Percentiles rank a stretch among this genome's conserved stretches.
phyloP scores from a whole-genome alignment of 2,113 vertebrate species.

The Butastur rufipennis region DNA sequence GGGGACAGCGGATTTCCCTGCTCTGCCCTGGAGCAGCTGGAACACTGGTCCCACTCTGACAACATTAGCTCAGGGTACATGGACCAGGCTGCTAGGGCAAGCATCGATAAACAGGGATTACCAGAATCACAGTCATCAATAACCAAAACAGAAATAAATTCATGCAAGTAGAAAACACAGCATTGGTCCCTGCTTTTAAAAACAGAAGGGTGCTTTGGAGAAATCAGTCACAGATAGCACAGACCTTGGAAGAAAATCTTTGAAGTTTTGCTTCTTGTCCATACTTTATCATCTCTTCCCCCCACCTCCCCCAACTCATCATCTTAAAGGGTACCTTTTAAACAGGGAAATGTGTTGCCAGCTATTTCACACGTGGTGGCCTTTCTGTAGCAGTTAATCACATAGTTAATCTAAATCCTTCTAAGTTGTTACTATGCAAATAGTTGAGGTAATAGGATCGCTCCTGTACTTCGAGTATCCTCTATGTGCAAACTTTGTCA shows the following conservation, averaged over 20 bases:
- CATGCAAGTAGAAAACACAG: not conserved
- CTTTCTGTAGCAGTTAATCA: not conserved
- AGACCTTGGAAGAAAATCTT: not conserved
- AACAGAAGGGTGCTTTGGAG: not conserved
- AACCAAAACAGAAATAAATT: not conserved
- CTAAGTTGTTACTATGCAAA: not conserved
- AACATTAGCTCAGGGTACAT: fast-evolving
- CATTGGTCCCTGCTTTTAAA: not conserved
- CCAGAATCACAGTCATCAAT: not conserved
- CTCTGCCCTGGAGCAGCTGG: not conserved
- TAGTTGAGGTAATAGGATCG: not conserved
- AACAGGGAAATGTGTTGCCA: not conserved
- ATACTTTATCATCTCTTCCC: too few species aligned
- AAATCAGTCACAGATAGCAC: not conserved
- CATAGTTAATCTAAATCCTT: not conserved
- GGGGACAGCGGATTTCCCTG: too few species aligned
- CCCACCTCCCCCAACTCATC: fast-evolving
- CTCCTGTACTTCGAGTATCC: not conserved
- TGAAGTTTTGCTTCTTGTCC: not conserved
- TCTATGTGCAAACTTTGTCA: not conserved
- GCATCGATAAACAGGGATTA: not conserved
- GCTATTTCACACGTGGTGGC: not conserved
- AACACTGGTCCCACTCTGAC: too few species aligned
- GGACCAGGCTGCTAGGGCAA: not conserved
- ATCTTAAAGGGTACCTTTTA: not conserved